Base-by-base conservation (phyloP, 2,797 vertebrate species). In the Emydoidea blandingii region DNA sequence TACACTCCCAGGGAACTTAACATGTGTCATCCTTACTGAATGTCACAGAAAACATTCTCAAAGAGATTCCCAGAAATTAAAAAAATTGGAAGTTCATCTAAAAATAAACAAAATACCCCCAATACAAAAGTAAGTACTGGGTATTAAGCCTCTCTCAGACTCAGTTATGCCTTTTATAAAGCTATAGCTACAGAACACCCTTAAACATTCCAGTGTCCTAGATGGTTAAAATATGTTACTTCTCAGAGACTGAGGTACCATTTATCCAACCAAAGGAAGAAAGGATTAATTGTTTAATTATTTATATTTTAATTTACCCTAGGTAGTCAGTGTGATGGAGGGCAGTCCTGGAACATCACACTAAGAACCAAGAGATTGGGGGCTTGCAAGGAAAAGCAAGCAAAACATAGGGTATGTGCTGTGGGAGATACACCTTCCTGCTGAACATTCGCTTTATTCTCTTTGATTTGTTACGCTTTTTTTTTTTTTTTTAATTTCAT, bases 221-320 rank as follows among this genome's bases (percentile, higher is more conserved):
- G 65, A 21, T 72, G n/a, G 65, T 41, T 72, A n/a, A 72, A 72
- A 37, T 1, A 19, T 34, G 52, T 50, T 5, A 6, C 4, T 78
- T 25, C 59, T 47, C 25, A 52, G 84, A 91, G 85, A 25, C 56
- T 89, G 21, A 90, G 31, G 9, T 10, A 34, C 2, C 65, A 29
- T 81, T 49, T 27, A 52, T 3, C 31, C 47, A 12, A 34, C 4
- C 18, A 8, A 0, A 14, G 3, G 44, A 87, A 78, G 37, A 81
- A 65, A 56, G 12, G 12, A 79, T 83, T 80, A 68, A 74, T 18
- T 11, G 9, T 53, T 78, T 68, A 15, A 47, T 72, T 83, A 62
- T 62, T 72, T 76, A 79, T 18, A 8, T 14, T 54, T 81, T 62
- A 19, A 44, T 72, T 85, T 6, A 4, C 5, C 57, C 81, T n/a